Conservation (phyloP, 2,113 vertebrate genomes). For the Oreotragus oreotragus region DNA sequence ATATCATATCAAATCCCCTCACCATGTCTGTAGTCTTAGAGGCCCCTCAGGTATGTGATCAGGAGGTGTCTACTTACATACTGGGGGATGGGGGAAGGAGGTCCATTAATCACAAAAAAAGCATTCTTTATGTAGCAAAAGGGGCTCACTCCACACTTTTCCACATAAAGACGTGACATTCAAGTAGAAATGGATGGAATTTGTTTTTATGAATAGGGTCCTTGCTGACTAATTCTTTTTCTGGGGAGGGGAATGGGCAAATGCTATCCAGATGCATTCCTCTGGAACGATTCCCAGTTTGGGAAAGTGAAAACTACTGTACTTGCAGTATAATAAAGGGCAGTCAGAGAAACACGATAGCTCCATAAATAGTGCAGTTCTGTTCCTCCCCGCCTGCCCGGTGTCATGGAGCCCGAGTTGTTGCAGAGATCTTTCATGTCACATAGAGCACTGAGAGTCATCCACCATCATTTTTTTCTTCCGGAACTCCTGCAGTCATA, state of each 20-base stretch:
- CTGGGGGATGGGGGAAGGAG: constrained; percentile 10
- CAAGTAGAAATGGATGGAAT: constrained; percentile 81
- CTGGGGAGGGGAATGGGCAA: constrained; percentile 79
- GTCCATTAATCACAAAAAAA: constrained; percentile 78
- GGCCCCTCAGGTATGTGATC: constrained; percentile 61
- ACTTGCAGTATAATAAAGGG: constrained; percentile 78
- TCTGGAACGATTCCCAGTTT: constrained; percentile 84
- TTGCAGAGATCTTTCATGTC: constrained; percentile 67
- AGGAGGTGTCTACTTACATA: constrained; percentile 75
- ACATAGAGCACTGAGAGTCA: constrained; percentile 48
- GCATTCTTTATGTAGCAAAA: constrained; percentile 75
- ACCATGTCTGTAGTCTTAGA: background rate
- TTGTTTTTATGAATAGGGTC: constrained; percentile 84
- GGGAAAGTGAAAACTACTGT: constrained; percentile 82
- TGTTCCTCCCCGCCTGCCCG: constrained; percentile 38
- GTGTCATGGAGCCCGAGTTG: constrained; percentile 64
- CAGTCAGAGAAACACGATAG: constrained; percentile 80
- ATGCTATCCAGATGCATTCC: constrained; percentile 86
- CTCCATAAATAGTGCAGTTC: constrained; percentile 66
- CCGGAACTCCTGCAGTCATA: background rate
- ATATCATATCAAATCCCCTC: background rate
- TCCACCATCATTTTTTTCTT: background rate
- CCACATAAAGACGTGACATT: constrained; percentile 82
- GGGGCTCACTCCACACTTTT: constrained; percentile 70
- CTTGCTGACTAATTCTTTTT: constrained; percentile 85